Conservation (phyloP, 2,888 invertebrate genomes). For the Ischnus inquisitorius region DNA sequence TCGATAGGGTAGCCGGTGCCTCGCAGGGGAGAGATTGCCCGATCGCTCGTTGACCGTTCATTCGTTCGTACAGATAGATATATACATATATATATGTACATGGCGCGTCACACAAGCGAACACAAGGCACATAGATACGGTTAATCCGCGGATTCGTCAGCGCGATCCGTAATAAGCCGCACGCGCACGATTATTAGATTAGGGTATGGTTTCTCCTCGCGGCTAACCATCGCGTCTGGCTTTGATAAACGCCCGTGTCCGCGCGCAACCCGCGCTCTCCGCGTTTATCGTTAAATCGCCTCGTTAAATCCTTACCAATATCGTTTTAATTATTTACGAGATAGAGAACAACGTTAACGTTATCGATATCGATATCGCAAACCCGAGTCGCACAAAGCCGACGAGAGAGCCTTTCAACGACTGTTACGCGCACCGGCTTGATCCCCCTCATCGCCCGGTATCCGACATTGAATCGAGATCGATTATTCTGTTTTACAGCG, state of each 20-base stretch:
- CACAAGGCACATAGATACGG: slow-evolving; percentile 35
- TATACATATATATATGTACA: slow-evolving; percentile 3
- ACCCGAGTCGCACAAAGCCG: slow-evolving; percentile 21
- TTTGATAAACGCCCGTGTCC: slow-evolving; percentile 32
- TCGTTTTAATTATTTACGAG: slow-evolving; percentile 72
- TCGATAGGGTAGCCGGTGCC: slow-evolving; percentile 9
- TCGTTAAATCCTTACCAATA: slow-evolving; percentile 72
- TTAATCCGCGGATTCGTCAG: slow-evolving; percentile 66
- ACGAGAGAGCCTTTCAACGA: slow-evolving; percentile 34
- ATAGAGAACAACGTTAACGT: slow-evolving; percentile 52
- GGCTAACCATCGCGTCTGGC: slow-evolving; percentile 19
- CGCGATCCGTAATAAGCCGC: slow-evolving; percentile 56
- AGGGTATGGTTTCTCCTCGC: slow-evolving; percentile 33
- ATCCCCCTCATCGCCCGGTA: slow-evolving; percentile 5
- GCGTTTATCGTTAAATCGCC: slow-evolving; percentile 60
- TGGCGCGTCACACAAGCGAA: slow-evolving; percentile 37
- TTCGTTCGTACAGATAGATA: slow-evolving; percentile 44
- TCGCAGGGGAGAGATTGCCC: slow-evolving; percentile 5
- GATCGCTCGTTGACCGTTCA: slow-evolving; percentile 41
- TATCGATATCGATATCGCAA: slow-evolving; percentile 64
- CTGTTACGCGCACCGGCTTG: slow-evolving; percentile 27
- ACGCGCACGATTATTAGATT: slow-evolving; percentile 64
- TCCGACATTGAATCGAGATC: slow-evolving; percentile 9
- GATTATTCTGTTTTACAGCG: not conserved
- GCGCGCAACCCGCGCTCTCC: not conserved